These are phyloP conservation scores for Acanthornis magna DNA, from an alignment of 2,797 vertebrate species.

Conservation along the genomic window DNA sequence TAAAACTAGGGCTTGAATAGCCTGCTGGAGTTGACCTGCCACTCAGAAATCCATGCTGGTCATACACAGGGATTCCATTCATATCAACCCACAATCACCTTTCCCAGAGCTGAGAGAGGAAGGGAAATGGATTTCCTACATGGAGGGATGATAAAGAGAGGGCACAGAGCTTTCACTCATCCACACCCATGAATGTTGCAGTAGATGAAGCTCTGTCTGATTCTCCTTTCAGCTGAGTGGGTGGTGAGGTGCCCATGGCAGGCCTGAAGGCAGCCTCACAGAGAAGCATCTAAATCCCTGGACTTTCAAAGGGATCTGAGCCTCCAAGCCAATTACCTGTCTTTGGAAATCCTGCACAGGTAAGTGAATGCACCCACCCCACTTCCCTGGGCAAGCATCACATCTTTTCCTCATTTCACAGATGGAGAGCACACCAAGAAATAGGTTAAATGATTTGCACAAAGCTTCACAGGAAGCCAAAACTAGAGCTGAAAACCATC, in stretches of 20 bases:
- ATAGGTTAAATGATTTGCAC: background rate
- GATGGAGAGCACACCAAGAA: background rate
- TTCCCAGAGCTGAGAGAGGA: background rate
- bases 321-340: background rate
- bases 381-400: background rate
- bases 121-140: background rate
- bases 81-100: background rate
- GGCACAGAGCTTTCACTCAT: background rate
- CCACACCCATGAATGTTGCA: background rate
- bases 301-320: background rate
- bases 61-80: background rate
- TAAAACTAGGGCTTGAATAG: background rate
- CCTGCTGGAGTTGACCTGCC: background rate
- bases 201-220: background rate
- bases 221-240: background rate
- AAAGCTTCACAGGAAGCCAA: background rate
- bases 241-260: background rate
- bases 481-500: background rate
- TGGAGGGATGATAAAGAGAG: background rate
- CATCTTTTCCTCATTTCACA: background rate
- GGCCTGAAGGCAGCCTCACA: background rate
- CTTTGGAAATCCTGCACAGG: background rate
- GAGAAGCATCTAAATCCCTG: background rate
- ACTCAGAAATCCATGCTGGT: background rate
- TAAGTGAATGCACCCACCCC: background rate